Conservation (phyloP, 2,113 vertebrate genomes). For the Balaeniceps rex region DNA sequence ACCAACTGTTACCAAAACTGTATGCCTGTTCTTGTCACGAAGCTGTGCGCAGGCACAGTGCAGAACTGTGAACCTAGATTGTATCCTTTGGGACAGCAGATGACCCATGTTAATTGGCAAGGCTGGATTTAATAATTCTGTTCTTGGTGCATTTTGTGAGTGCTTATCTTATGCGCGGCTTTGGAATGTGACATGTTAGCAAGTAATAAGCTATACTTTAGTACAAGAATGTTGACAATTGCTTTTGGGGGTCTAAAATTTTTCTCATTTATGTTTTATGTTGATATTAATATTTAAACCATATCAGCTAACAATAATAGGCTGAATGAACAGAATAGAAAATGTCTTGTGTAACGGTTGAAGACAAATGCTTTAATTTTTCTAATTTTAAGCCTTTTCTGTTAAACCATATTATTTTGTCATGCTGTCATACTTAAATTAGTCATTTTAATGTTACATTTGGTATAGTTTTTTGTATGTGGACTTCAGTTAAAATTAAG, state of each 20-base stretch:
- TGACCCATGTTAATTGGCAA: neutral
- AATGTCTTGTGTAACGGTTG: neutral
- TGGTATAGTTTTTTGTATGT: neutral
- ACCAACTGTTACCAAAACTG: neutral
- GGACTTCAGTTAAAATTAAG: neutral
- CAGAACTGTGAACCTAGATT: neutral
- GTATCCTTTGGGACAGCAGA: neutral
- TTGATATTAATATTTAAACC: conserved; percentile 66
- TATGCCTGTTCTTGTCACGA: neutral
- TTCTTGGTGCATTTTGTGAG: neutral
- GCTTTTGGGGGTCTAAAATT: conserved; percentile 45
- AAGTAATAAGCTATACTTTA: conserved; percentile 8
- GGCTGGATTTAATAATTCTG: neutral
- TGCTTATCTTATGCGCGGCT: neutral
- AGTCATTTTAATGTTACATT: neutral
- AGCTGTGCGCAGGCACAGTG: neutral
- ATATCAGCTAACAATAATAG: neutral
- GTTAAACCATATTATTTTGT: neutral
- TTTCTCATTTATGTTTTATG: conserved; percentile 61
- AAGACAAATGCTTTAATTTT: neutral
- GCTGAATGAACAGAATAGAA: conserved; percentile 10
- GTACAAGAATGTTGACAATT: conserved; percentile 7
- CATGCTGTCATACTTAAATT: neutral
- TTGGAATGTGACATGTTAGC: neutral
- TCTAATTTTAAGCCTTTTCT: neutral